A percentile compares a stretch with the other conserved stretches of the same genome.
Conservation (phyloP, 35 echinoderm and acorn worm genomes). For the Strongylocentrotus purpuratus region DNA sequence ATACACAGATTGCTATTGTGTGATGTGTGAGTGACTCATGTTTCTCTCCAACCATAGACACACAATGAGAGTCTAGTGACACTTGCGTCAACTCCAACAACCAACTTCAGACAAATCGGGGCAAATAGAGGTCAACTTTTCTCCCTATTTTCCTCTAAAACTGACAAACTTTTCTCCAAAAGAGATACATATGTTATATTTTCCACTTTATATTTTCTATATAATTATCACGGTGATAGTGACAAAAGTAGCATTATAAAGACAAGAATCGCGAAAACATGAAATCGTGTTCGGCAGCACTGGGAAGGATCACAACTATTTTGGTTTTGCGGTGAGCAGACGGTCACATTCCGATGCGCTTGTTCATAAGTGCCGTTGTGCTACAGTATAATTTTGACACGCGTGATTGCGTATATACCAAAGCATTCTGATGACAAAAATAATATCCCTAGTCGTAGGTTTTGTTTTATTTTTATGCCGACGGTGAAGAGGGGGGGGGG, state of each 20-base stretch:
- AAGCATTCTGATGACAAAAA: too few species aligned
- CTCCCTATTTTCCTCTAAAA: not conserved
- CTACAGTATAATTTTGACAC: not conserved
- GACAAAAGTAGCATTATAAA: not conserved
- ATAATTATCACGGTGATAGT: not conserved
- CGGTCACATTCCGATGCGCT: not conserved
- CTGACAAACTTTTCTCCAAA: not conserved
- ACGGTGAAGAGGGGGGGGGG: too few species aligned
- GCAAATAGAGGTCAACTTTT: not conserved
- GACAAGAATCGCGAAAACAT: not conserved
- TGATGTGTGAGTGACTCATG: not conserved
- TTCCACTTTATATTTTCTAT: not conserved
- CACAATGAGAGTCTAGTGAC: not conserved
- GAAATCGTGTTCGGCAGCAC: not conserved
- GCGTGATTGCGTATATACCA: not conserved
- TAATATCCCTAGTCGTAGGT: too few species aligned
- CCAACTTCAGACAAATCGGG: not conserved
- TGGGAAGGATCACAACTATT: not conserved
- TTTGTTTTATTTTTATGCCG: too few species aligned
- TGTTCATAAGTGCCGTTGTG: not conserved
- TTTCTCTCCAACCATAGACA: not conserved
- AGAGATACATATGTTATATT: not conserved
- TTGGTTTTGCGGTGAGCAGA: slow-evolving; percentile 1
- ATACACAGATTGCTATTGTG: not conserved
- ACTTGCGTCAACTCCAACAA: not conserved